These are phyloP conservation scores for Leptinotarsa juncta DNA, from an alignment of 2,888 invertebrate species.

Conservation along the genomic window DNA sequence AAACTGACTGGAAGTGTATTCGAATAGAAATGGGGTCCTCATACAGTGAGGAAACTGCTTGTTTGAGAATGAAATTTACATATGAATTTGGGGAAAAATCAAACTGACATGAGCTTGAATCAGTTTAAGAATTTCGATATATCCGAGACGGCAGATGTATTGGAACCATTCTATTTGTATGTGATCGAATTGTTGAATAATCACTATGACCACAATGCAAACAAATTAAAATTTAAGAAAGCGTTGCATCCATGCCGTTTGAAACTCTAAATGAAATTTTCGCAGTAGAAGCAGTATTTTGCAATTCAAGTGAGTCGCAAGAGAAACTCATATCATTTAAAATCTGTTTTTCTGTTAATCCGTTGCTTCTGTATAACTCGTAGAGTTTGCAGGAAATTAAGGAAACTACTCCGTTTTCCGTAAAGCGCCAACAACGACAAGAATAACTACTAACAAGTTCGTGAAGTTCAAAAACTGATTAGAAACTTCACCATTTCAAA, in stretches of 20 bases:
- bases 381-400: neutral
- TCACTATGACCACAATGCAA: too few relatives aligned
- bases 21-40: neutral
- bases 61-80: neutral
- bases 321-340: neutral
- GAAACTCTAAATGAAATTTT: neutral
- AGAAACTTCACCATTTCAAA: neutral
- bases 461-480: constrained; percentile 5
- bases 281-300: too few relatives aligned
- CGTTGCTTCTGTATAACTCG: neutral
- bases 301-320: neutral
- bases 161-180: too few relatives aligned
- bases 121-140: neutral
- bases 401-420: neutral
- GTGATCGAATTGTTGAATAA: too few relatives aligned
- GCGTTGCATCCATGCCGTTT: neutral
- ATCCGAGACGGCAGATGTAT: neutral
- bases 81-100: neutral
- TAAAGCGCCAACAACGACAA: neutral
- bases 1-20: neutral
- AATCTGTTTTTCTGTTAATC: too few relatives aligned
- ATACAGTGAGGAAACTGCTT: neutral
- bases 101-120: neutral
- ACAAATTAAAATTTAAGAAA: neutral
- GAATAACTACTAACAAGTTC: neutral